Conservation (phyloP, 2,888 invertebrate genomes). For the Thecophora atra region DNA sequence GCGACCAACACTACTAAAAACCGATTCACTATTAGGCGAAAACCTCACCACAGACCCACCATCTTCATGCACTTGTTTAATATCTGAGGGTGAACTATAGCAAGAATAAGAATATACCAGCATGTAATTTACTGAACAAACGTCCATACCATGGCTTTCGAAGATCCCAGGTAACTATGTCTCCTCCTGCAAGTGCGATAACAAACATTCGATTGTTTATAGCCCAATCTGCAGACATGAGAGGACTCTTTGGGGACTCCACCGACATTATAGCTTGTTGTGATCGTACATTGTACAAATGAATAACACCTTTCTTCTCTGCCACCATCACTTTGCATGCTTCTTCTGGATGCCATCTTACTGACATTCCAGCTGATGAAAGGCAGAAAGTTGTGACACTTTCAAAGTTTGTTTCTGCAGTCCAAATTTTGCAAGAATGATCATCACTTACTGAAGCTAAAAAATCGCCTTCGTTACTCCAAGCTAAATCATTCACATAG, state of each 20-base stretch:
- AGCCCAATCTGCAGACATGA: slow-evolving; percentile 78
- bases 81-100: slow-evolving; percentile 68
- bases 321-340: slow-evolving; percentile 77
- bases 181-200: slow-evolving; percentile 73
- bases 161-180: slow-evolving; percentile 76
- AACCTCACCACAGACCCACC: slow-evolving; percentile 72
- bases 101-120: slow-evolving; percentile 34
- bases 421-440: slow-evolving; percentile 77
- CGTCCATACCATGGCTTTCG: slow-evolving; percentile 71
- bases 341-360: slow-evolving; percentile 77
- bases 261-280: slow-evolving; percentile 75
- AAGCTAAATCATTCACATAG: slow-evolving; percentile 76
- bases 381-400: slow-evolving; percentile 71
- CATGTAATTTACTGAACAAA: not conserved
- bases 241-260: slow-evolving; percentile 70
- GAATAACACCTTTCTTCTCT: slow-evolving; percentile 78
- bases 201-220: slow-evolving; percentile 70
- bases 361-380: slow-evolving; percentile 74
- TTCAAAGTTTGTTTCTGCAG: slow-evolving; percentile 67
- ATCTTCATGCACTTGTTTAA: slow-evolving; percentile 72
- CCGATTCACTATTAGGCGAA: slow-evolving; percentile 71
- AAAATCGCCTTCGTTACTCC: slow-evolving; percentile 75
- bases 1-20: slow-evolving; percentile 74
- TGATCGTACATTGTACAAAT: slow-evolving; percentile 76
- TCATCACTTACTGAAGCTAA: slow-evolving; percentile 82